Evolutionary conservation across 2,888 invertebrate species (phyloP), one percentile per base, ranked within the genome.

Genomic region (Protonemura montana): DNA sequence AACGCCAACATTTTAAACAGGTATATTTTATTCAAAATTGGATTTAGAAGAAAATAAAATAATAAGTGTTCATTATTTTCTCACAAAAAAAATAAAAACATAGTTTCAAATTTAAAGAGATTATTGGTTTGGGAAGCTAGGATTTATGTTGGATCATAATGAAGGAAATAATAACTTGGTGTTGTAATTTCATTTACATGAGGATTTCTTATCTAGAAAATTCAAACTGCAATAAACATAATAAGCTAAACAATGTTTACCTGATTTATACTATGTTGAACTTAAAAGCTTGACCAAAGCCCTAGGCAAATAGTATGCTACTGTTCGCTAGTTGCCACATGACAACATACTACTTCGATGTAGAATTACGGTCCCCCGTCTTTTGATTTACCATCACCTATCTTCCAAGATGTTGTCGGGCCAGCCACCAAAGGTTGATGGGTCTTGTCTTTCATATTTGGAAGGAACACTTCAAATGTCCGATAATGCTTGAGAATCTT

Each of bases 401-500:
- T 35, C 25, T 26, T n/a, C 26, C 35, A 3, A 42, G 27, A 25
- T 5, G 84, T 3, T 21, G 28, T 76, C 0, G 84, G 84, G 0
- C 26, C 10, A 76, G 84, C 84, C 21, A 84, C 27, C 27, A 83
- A 6, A 27, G 77, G 76, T 78, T 84, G 27, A 30, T 78, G 78
- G 41, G 28, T 30, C 77, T 85, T 86, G 29, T 76, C 41, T 25
- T 76, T 59, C 29, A 42, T 25, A 0, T 87, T 78, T 27, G 90
- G 90, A 30, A 89, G 86, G 86, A 89, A 89, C 25, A 91, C 85
- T 59, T 89, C 87, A 87, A 91, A 90, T 2, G 90, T 89, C 78
- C 89, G 88, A 88, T 90, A 91, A 88, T 91, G 89, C 26, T 89
- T 88, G n/a, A 91, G 80, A 27, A 91, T 88, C 85, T 90, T 89